phyloP scores from a whole-genome alignment of 2,797 vertebrate genomes.

The Meriones psammophilus region DNA sequence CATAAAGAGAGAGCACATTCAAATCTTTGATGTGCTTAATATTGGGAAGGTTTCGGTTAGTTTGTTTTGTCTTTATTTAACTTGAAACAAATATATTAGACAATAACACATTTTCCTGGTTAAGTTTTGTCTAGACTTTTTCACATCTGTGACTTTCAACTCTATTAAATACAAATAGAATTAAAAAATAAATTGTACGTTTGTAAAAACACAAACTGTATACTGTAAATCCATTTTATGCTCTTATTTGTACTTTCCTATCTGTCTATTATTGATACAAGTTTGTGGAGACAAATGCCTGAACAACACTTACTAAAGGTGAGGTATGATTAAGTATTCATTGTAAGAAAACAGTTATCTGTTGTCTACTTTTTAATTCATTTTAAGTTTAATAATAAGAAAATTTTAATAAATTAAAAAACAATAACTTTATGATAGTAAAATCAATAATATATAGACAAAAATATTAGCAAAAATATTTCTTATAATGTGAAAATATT shows the following conservation, averaged over 20 bases:
- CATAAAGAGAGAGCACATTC: not conserved
- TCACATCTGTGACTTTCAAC: not conserved
- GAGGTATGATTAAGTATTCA: not conserved
- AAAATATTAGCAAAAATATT: slow-evolving; percentile 35
- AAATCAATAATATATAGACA: not conserved
- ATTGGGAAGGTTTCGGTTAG: not conserved
- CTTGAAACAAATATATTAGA: slow-evolving; percentile 32
- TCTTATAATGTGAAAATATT: not conserved
- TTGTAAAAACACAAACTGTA: slow-evolving; percentile 13
- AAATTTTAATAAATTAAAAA: not conserved
- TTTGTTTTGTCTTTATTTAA: not conserved
- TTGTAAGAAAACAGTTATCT: not conserved
- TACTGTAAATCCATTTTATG: not conserved
- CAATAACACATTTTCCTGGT: slow-evolving; percentile 11
- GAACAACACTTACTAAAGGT: not conserved
- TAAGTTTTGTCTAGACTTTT: slow-evolving; percentile 26
- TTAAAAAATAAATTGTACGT: slow-evolving; percentile 7
- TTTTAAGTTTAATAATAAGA: slow-evolving; percentile 9
- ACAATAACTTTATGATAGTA: not conserved
- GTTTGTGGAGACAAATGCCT: not conserved
- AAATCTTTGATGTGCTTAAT: slow-evolving; percentile 6
- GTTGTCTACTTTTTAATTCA: slow-evolving; percentile 23
- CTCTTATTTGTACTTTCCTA: slow-evolving; percentile 9
- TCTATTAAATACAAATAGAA: slow-evolving; percentile 42
- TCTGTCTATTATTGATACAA: not conserved